These are phyloP conservation scores for Gymnocypris eckloni DNA, from an alignment of 2,797 vertebrate genomes.

Conservation along the genomic window DNA sequence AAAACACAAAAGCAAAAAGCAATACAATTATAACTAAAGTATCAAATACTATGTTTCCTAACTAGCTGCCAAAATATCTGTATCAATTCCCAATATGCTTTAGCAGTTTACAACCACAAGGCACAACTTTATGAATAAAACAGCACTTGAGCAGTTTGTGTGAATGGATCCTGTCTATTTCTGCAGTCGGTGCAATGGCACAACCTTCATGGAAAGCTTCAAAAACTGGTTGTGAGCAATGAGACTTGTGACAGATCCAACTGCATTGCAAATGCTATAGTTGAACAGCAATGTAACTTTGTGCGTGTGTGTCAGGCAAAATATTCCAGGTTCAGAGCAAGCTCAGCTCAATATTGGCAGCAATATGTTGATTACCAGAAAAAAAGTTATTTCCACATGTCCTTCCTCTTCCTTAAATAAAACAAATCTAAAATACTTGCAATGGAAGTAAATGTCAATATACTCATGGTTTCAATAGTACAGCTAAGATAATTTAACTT, in stretches of 20 bases:
- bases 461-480: too few species aligned
- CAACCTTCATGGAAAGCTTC: slow-evolving; percentile 25
- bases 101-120: slow-evolving; percentile 31
- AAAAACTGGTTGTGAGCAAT: slow-evolving; percentile 12
- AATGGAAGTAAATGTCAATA: too few species aligned
- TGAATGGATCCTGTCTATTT: slow-evolving; percentile 50
- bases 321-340: not conserved
- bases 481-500: too few species aligned
- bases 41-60: slow-evolving; percentile 33
- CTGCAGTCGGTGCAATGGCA: slow-evolving; percentile 34
- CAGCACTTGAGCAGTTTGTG: slow-evolving; percentile 49
- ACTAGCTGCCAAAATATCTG: slow-evolving; percentile 40
- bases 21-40: slow-evolving; percentile 22
- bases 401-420: not conserved
- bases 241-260: not conserved
- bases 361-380: not conserved
- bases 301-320: not conserved
- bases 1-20: slow-evolving; percentile 25
- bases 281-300: not conserved
- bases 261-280: not conserved
- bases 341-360: not conserved
- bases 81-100: slow-evolving; percentile 32
- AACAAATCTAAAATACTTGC: too few species aligned
- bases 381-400: not conserved
- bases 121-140: slow-evolving; percentile 57